Evolutionary conservation across 2,888 invertebrate genomes (phyloP).

Genomic region (Dione juno): DNA sequence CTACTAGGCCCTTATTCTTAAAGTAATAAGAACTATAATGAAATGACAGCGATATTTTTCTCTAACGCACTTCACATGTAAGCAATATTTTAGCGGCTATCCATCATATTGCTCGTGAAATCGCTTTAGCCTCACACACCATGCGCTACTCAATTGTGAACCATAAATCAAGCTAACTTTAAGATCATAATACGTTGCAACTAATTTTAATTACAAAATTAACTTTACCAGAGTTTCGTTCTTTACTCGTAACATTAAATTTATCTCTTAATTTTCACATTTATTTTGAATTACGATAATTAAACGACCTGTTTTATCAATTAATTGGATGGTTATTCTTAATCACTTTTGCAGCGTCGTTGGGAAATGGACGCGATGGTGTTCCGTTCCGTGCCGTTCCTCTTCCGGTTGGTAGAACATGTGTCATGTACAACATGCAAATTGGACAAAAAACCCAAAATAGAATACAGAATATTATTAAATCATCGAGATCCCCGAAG

Average conservation of each 20-base stretch:
- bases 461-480: too few species aligned
- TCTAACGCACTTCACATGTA: conserved; percentile 39
- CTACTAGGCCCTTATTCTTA: not conserved
- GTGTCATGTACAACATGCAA: too few species aligned
- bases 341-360: not conserved
- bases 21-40: conserved; percentile 16
- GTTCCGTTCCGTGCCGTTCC: too few species aligned
- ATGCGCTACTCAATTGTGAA: not conserved
- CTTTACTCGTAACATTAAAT: conserved; percentile 4
- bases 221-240: conserved; percentile 13
- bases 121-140: conserved; percentile 24
- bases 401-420: too few species aligned
- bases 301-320: not conserved
- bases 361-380: not conserved
- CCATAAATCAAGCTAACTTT: not conserved
- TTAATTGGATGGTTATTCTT: not conserved
- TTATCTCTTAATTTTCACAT: not conserved
- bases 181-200: not conserved
- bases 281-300: not conserved
- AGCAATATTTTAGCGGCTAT: conserved; percentile 45
- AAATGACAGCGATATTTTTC: not conserved
- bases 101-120: conserved; percentile 43
- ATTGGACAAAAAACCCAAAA: too few species aligned
- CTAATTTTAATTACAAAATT: not conserved
- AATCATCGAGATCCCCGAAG: too few species aligned